phyloP scores from a whole-genome alignment of 1,140 invertebrate species.

The Tetramorium simillimum region DNA sequence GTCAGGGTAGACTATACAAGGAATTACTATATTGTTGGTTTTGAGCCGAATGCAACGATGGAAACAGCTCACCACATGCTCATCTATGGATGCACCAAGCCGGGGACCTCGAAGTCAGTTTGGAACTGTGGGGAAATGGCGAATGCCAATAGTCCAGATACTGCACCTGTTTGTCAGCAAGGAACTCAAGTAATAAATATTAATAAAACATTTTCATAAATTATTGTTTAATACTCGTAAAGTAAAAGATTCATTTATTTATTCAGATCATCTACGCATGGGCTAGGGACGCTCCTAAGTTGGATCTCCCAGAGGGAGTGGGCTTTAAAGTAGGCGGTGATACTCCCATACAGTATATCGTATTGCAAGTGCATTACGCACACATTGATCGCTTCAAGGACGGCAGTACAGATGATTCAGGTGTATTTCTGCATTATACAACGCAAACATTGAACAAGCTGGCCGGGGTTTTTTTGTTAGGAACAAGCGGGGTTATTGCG shows the following conservation, averaged over 20 bases:
- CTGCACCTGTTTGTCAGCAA: constrained; percentile 89
- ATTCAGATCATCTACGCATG: constrained; percentile 97
- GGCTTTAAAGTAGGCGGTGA: constrained; percentile 92
- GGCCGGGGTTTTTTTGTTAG: constrained; percentile 95
- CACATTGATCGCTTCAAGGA: constrained; percentile 90
- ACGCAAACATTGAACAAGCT: constrained; percentile 89
- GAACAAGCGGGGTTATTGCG: constrained; percentile 92
- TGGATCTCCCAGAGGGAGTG: constrained; percentile 94
- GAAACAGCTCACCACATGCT: constrained; percentile 98
- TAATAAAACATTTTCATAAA: neutral
- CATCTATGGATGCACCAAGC: constrained; percentile 95
- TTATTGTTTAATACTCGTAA: neutral
- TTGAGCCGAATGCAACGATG: constrained; percentile 97
- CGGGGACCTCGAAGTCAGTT: constrained; percentile 91
- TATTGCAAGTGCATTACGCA: constrained; percentile 97
- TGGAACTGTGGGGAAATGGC: constrained; percentile 99
- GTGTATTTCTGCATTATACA: constrained; percentile 92
- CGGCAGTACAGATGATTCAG: constrained; percentile 92
- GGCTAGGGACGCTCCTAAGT: constrained; percentile 96
- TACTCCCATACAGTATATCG: constrained; percentile 91
- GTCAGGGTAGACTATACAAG: constrained; percentile 90
- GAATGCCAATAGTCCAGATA: constrained; percentile 76
- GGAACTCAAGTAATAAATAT: constrained; percentile 88
- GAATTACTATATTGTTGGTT: constrained; percentile 94
- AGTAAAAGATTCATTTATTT: constrained; percentile 33